Evolutionary conservation across 2,113 vertebrate genomes (phyloP).

Genomic region (Capreolus pygargus): DNA sequence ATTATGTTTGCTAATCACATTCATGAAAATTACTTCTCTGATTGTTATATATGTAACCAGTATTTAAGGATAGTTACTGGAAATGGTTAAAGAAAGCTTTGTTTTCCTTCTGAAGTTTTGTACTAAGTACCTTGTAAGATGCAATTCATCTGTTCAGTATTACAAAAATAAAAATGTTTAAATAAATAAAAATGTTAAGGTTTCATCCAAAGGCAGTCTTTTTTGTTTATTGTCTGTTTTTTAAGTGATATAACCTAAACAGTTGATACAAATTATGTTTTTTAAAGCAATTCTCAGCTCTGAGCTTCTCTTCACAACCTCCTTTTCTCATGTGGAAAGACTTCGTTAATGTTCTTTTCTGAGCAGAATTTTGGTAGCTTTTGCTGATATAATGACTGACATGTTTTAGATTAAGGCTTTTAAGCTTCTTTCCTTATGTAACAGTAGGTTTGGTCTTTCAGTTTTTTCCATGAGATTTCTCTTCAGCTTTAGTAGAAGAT

Average conservation of each 20-base stretch:
- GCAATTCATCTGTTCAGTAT: conserved; percentile 9
- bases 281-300: not conserved
- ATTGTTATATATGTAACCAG: not conserved
- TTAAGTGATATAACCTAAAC: not conserved
- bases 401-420: not conserved
- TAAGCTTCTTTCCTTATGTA: not conserved
- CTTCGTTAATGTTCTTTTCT: conserved; percentile 6
- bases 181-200: not conserved
- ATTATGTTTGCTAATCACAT: not conserved
- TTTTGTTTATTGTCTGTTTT: not conserved
- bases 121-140: not conserved
- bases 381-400: not conserved
- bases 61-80: not conserved
- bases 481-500: not conserved
- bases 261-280: not conserved
- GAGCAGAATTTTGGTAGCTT: not conserved
- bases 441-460: not conserved
- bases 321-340: not conserved
- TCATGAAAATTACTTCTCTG: conserved; percentile 27
- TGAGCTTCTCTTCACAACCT: not conserved
- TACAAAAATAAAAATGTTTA: conserved; percentile 15
- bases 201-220: conserved; percentile 12
- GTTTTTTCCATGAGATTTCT: conserved; percentile 8
- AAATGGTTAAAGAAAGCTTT: not conserved
- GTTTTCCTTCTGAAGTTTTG: not conserved